Conservation (phyloP, 2,797 vertebrate species). For the Hemibagrus guttatus region DNA sequence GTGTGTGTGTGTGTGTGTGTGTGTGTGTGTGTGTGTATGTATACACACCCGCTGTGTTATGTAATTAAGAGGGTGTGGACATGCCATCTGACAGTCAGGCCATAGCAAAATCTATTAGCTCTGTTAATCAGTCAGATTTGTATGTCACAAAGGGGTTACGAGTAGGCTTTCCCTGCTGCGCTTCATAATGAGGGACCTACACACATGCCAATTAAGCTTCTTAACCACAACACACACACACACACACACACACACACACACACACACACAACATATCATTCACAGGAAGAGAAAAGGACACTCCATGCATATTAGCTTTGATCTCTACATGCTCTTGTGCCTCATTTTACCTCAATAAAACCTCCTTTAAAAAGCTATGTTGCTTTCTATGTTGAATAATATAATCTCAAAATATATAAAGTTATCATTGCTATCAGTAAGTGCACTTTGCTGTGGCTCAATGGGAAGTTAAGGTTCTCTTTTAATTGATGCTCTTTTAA, state of each 20-base stretch:
- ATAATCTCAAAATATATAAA: not conserved
- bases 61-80: slow-evolving; percentile 17
- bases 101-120: slow-evolving; percentile 36
- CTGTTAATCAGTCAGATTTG: slow-evolving; percentile 39
- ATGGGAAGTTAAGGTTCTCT: not conserved
- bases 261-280: not conserved
- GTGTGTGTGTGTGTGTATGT: not conserved
- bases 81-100: slow-evolving; percentile 1
- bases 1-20: not conserved
- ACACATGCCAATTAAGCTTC: slow-evolving; percentile 44
- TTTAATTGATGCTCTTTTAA: slow-evolving; percentile 45
- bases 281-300: not conserved
- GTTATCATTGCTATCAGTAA: slow-evolving; percentile 9
- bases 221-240: slow-evolving; percentile 11
- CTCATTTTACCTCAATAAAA: not conserved
- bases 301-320: not conserved
- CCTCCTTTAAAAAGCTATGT: not conserved
- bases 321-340: not conserved
- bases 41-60: not conserved
- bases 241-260: not conserved
- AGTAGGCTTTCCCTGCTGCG: slow-evolving; percentile 26
- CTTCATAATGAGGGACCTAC: slow-evolving; percentile 47
- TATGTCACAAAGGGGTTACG: slow-evolving; percentile 34
- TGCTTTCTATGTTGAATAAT: not conserved
- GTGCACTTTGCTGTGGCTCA: slow-evolving; percentile 4